Percentiles rank a stretch among this genome's conserved stretches.
Conservation (phyloP, 2,888 invertebrate genomes). For the Eucera pruinosa region DNA sequence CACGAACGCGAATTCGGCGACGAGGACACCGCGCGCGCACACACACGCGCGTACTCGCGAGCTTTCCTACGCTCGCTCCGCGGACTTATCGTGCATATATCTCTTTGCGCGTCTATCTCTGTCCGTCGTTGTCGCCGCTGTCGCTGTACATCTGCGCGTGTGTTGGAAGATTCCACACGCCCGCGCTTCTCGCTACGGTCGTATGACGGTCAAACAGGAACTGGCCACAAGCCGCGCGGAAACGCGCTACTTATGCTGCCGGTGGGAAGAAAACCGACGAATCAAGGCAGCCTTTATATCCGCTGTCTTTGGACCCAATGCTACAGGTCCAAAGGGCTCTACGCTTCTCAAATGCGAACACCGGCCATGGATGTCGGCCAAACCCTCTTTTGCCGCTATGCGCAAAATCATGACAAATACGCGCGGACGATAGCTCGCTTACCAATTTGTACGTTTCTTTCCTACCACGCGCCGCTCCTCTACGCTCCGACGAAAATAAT, state of each 20-base stretch:
- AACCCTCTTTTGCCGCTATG: constrained; percentile 42
- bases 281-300: constrained; percentile 48
- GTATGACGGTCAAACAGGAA: constrained; percentile 77
- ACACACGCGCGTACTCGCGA: constrained; percentile 14
- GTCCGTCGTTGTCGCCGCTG: too few relatives aligned
- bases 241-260: constrained; percentile 81
- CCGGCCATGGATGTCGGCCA: constrained; percentile 33
- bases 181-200: constrained; percentile 57
- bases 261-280: constrained; percentile 65
- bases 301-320: constrained; percentile 53
- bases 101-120: too few relatives aligned
- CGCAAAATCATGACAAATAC: constrained; percentile 50
- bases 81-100: too few relatives aligned
- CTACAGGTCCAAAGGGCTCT: constrained; percentile 57
- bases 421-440: neutral
- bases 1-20: constrained; percentile 27
- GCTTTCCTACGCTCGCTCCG: constrained; percentile 9
- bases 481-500: constrained; percentile 19
- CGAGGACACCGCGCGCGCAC: constrained; percentile 32
- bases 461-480: neutral
- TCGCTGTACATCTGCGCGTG: constrained; percentile 24
- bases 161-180: constrained; percentile 53
- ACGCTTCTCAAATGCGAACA: constrained; percentile 24
- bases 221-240: constrained; percentile 77
- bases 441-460: constrained; percentile 13